Base-by-base conservation (phyloP, 2,797 vertebrate species). In the Melanotaenia boesemani region DNA sequence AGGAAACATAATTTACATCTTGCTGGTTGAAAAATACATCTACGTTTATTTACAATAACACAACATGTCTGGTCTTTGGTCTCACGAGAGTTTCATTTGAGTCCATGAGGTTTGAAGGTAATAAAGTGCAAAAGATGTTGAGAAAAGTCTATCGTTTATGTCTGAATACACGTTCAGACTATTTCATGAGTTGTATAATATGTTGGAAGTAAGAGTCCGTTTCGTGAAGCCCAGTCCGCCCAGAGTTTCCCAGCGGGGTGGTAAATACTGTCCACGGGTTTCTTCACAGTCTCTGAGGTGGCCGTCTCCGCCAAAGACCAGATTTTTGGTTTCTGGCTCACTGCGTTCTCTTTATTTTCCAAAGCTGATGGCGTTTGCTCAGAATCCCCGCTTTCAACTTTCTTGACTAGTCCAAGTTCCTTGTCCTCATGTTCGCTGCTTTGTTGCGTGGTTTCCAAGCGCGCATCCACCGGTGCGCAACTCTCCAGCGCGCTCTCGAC, bases 221-320 rank as follows among this genome's bases (percentile, higher is more conserved):
- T 90, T 56, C 92, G 91, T 0, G 93, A 91, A 1, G 93, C 92
- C 95, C 94, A 95, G 39, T 94, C 90, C 0, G 88, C 90, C 95
- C 94, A 96, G 84, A 94, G 92, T 24, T 82, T 91, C 0, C 93
- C 93, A 0, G 91, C 84, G 4, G 89, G 81, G 11, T 67, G 81
- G 67, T 79, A 86, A 52, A 81, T 59, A 64, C 16, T 59, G 22
- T 90, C 88, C 75, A 64, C 10, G 0, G 90, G 84, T 72, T 90
- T 94, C 77, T 37, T 94, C 61, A 69, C 87, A 0, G 83, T 86
- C 50, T 94, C 92, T 2, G 95, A 95, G 5, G 97, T 98, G 59
- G 98, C 98, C 0, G 97, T 99, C 67, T 99, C 98, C 0, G 97
- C 98, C 81, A 99, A 86, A 18, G 98, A 99, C 98, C 98, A 99